Base-by-base conservation (phyloP, 2,888 invertebrate genomes). In the Nemapogon koenigi region DNA sequence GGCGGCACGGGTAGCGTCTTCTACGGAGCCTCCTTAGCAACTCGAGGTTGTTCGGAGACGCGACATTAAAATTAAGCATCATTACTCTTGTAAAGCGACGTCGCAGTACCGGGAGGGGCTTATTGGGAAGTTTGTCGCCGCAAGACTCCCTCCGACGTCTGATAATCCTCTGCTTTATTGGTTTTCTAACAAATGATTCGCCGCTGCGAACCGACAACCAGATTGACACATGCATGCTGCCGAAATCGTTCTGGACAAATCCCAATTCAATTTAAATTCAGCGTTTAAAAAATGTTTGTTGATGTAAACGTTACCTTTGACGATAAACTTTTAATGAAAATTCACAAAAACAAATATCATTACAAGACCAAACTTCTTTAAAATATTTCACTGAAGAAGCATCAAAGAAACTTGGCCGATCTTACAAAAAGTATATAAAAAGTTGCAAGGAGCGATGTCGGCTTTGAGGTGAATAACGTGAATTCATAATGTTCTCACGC, bases 31-130 rank as follows among this genome's bases (percentile, higher is more conserved):
- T 31, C 44, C 47, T 43, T 43, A 44, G 52, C 19, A 35, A 44
- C 16, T 41, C 47, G 55, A 37, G 46, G 47, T 48, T 54, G 54
- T 32, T 32, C 58, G 55, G 53, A 69, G 72, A 72, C 72, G 69
- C 62, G 72, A 69, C 75, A 73, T 78, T 76, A 76, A 78, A 76
- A 76, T 76, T 78, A 72, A 76, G 62, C 73, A 66, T 76, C 76
- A 73, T 78, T 75, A 75, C 69, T 75, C 73, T 78, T 73, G 70
- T 68, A 71, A 65, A 66, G 62, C 59, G 64, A 64, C 59, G 62
- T 58, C 57, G 59, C 60, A 57, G 55, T 63, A 61, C 57, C 61
- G 64, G 62, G 65, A 63, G 62, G 45, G 57, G 63, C 65, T 72
- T 71, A 73, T 75, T 71, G 69, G 64, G 58, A 69, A 72, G 59